Percentiles rank a stretch among this genome's conserved stretches.
phyloP scores from a whole-genome alignment of 2,113 vertebrate species.

The Alosa alosa region DNA sequence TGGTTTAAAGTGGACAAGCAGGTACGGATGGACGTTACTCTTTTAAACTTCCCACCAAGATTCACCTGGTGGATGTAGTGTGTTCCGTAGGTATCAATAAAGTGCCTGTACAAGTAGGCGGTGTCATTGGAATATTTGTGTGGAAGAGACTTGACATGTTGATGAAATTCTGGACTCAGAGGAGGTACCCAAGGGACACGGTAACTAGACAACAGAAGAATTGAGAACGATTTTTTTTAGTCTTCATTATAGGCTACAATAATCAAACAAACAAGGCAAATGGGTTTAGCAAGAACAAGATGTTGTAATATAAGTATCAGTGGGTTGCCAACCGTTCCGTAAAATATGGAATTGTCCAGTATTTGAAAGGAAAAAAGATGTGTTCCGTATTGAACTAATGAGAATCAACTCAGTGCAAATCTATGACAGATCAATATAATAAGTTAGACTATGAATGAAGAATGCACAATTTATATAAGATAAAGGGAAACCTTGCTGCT shows the following conservation, averaged over 20 bases:
- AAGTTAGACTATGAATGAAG: too few relatives aligned
- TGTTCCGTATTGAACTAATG: too few relatives aligned
- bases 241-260: too few relatives aligned
- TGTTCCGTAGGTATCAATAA: constrained; percentile 45
- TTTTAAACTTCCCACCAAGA: constrained; percentile 37
- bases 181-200: neutral
- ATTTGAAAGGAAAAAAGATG: too few relatives aligned
- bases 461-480: too few relatives aligned
- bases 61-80: constrained; percentile 45
- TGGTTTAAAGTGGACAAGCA: constrained; percentile 40
- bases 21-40: constrained; percentile 43
- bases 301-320: too few relatives aligned
- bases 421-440: too few relatives aligned
- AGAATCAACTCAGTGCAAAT: too few relatives aligned
- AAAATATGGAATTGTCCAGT: too few relatives aligned
- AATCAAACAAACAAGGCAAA: too few relatives aligned
- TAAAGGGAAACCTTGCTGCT: too few relatives aligned
- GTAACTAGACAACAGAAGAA: constrained; percentile 33
- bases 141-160: constrained; percentile 28
- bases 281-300: neutral
- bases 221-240: neutral
- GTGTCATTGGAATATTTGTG: neutral
- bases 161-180: constrained; percentile 29
- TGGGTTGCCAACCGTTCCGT: too few relatives aligned
- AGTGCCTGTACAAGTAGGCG: constrained; percentile 4